Percentiles rank a stretch among this genome's conserved stretches.
phyloP scores from a whole-genome alignment of 1,140 invertebrate genomes.

The Drosophila arizonae region DNA sequence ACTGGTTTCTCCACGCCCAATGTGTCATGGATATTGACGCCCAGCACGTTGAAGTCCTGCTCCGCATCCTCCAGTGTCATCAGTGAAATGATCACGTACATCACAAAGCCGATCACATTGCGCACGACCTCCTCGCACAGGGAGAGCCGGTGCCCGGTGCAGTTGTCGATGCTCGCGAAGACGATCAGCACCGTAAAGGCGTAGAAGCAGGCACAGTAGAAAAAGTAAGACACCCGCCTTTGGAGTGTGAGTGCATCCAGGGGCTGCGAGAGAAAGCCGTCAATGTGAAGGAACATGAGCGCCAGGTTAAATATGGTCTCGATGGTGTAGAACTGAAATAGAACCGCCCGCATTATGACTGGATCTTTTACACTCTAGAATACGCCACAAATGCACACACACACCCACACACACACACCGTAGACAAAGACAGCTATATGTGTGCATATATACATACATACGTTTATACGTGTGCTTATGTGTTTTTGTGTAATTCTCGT shows the following conservation, averaged over 20 bases:
- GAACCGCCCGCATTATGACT: conserved; percentile 2
- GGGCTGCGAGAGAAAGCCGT: neutral
- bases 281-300: neutral
- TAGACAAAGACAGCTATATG: too few relatives aligned
- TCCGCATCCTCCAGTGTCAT: conserved; percentile 43
- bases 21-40: neutral
- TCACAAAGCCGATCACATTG: conserved; percentile 3
- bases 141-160: conserved; percentile 24
- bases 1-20: conserved; percentile 7
- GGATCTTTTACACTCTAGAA: neutral
- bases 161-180: conserved; percentile 53
- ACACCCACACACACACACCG: too few relatives aligned
- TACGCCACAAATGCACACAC: neutral
- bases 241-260: neutral
- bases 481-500: neutral
- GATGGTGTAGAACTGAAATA: neutral
- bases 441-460: too few relatives aligned
- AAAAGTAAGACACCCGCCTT: neutral
- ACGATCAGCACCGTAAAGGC: conserved; percentile 24
- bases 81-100: conserved; percentile 41
- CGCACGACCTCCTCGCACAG: conserved; percentile 32
- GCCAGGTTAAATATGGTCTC: neutral
- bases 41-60: conserved; percentile 22
- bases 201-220: conserved; percentile 17
- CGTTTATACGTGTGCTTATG: neutral